Evolutionary conservation across 2,888 invertebrate species (phyloP).

Genomic region (Lithophane leautieri): DNA sequence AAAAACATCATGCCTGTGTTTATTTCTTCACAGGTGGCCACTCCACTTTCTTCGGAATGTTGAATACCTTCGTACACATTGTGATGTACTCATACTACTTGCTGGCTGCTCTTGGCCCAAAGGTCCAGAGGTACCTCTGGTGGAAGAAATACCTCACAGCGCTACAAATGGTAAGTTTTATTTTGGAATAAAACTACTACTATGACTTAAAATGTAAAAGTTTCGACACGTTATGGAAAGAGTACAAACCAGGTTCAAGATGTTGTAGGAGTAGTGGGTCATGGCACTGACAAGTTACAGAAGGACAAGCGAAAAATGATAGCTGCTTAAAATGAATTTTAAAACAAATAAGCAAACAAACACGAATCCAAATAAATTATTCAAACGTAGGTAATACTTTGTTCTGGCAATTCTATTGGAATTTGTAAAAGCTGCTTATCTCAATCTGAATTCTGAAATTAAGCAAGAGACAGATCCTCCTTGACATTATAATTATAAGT

Average conservation of each 20-base stretch:
- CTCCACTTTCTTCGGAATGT: conserved; percentile 97
- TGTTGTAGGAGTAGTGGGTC: conserved; percentile 11
- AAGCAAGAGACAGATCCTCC: conserved; percentile 30
- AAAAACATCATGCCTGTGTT: background rate
- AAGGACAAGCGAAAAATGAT: conserved; percentile 4
- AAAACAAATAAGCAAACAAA: background rate
- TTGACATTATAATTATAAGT: conserved; percentile 49
- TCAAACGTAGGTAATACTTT: conserved; percentile 15
- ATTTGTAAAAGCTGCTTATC: conserved; percentile 17
- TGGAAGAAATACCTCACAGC: conserved; percentile 98
- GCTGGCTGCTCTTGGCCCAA: conserved; percentile 96
- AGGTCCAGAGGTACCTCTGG: conserved; percentile 96
- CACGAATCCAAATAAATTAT: conserved; percentile 8
- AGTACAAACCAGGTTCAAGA: background rate
- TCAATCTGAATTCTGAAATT: conserved; percentile 28
- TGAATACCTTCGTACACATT: conserved; percentile 98
- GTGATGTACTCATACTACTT: conserved; percentile 98
- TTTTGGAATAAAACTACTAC: background rate
- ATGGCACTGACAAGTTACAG: background rate
- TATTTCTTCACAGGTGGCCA: conserved; percentile 93
- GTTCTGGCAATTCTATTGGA: conserved; percentile 9
- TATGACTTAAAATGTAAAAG: background rate
- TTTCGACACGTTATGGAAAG: background rate
- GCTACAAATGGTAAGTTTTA: conserved; percentile 94
- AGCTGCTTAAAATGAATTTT: background rate